Evolutionary conservation across 2,888 invertebrate genomes (phyloP).

Genomic region (Sphaerophoria rueppellii): DNA sequence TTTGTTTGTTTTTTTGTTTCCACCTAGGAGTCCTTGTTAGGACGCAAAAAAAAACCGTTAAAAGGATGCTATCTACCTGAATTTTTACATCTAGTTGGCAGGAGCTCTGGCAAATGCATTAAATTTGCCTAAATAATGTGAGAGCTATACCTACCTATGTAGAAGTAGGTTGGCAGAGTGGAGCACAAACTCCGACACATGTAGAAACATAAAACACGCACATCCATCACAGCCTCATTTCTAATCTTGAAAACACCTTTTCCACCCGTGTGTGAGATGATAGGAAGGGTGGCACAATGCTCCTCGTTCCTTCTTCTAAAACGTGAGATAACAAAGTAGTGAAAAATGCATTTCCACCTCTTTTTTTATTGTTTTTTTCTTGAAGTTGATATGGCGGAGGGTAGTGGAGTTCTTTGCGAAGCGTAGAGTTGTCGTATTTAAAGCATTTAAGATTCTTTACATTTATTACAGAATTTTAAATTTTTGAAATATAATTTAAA

Average conservation of each 20-base stretch:
- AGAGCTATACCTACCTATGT: neutral
- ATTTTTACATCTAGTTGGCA: slow-evolving; percentile 58
- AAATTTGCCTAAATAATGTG: slow-evolving; percentile 41
- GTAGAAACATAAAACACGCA: neutral
- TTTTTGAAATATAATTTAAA: neutral
- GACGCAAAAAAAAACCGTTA: slow-evolving; percentile 38
- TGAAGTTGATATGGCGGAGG: slow-evolving; percentile 9
- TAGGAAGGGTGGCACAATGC: slow-evolving; percentile 52
- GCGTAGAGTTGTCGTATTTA: too few relatives aligned
- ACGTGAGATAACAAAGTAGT: slow-evolving; percentile 37
- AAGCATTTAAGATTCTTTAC: too few relatives aligned
- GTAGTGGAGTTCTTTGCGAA: slow-evolving; percentile 4
- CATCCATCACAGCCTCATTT: slow-evolving; percentile 54
- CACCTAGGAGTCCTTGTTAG: slow-evolving; percentile 13
- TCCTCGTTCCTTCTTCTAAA: slow-evolving; percentile 2
- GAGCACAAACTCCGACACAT: too few relatives aligned
- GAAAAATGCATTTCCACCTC: slow-evolving; percentile 50
- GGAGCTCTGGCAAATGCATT: slow-evolving; percentile 60
- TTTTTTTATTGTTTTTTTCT: slow-evolving; percentile 8
- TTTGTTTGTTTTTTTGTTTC: neutral
- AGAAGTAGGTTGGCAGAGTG: neutral
- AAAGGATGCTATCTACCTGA: slow-evolving; percentile 51
- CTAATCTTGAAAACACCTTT: slow-evolving; percentile 45
- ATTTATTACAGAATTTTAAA: neutral
- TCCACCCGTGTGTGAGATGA: slow-evolving; percentile 33